Percentiles rank a stretch among this genome's conserved stretches.
Conservation (phyloP, 2,113 vertebrate genomes). For the Ondatra zibethicus region DNA sequence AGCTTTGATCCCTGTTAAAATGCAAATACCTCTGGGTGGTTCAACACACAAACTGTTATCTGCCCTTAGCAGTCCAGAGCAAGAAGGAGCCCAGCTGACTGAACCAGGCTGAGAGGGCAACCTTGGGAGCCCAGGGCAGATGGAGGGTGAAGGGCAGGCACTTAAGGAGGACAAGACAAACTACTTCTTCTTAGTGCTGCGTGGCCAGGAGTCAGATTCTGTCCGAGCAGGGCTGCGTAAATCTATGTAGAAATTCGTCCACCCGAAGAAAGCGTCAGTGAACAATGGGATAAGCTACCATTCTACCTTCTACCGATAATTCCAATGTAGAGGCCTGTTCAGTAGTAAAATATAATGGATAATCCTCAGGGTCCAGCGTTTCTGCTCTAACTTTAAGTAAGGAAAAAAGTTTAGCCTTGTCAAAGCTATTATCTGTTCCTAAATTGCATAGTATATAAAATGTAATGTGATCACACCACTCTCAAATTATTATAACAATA, state of each 20-base stretch:
- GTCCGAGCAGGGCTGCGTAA: neutral
- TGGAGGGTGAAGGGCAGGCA: neutral
- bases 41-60: slow-evolving; percentile 71
- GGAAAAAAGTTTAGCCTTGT: slow-evolving; percentile 84
- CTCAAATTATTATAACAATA: slow-evolving; percentile 90
- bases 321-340: slow-evolving; percentile 65
- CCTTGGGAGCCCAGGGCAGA: neutral
- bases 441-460: slow-evolving; percentile 89
- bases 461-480: slow-evolving; percentile 88
- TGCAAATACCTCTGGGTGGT: slow-evolving; percentile 75
- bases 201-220: neutral
- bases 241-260: neutral
- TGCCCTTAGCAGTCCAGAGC: slow-evolving; percentile 50
- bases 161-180: neutral
- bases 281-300: slow-evolving; percentile 59
- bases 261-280: neutral
- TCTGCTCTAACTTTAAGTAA: slow-evolving; percentile 87
- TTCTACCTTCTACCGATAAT: slow-evolving; percentile 74
- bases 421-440: slow-evolving; percentile 86
- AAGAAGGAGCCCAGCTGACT: neutral
- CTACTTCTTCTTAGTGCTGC: neutral
- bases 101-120: neutral
- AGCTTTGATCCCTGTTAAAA: slow-evolving; percentile 79
- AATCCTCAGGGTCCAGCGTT: slow-evolving; percentile 83
- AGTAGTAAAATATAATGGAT: slow-evolving; percentile 70